Percentiles rank a stretch among this genome's conserved stretches.
Conservation (phyloP, 2,888 invertebrate species). For the Mythimna lalbum region DNA sequence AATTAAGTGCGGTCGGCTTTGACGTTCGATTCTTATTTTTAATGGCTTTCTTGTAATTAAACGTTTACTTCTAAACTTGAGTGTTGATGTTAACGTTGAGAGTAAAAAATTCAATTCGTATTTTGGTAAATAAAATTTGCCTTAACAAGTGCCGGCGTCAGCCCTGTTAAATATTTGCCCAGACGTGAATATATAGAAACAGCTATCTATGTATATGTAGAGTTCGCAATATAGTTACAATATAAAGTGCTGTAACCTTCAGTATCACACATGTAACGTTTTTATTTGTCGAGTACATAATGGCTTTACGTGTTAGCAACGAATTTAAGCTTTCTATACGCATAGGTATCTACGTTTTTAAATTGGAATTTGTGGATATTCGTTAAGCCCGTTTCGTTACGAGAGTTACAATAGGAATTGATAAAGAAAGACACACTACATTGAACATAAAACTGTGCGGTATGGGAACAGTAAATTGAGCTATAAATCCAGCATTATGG, state of each 20-base stretch:
- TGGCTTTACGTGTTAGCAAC: constrained; percentile 28
- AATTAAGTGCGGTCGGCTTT: constrained; percentile 54
- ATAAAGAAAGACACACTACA: constrained; percentile 43
- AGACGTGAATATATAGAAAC: constrained; percentile 45
- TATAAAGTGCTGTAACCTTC: constrained; percentile 49
- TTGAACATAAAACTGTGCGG: constrained; percentile 59
- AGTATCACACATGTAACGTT: constrained; percentile 42
- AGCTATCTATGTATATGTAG: constrained; percentile 33
- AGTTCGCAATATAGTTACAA: constrained; percentile 41
- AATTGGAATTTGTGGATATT: constrained; percentile 24
- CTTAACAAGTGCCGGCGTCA: constrained; percentile 25
- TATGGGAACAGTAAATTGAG: constrained; percentile 69
- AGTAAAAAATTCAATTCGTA: constrained; percentile 4
- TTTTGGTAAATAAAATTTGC: constrained; percentile 16
- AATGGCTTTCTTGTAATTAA: constrained; percentile 44
- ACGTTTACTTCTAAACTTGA: constrained; percentile 16
- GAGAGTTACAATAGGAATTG: constrained; percentile 28
- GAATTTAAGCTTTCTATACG: constrained; percentile 38
- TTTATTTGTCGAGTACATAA: constrained; percentile 55
- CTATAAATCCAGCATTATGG: constrained; percentile 64
- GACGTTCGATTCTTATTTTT: constrained; percentile 54
- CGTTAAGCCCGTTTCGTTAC: constrained; percentile 23
- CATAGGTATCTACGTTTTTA: constrained; percentile 13
- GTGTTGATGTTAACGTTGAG: not conserved
- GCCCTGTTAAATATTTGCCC: constrained; percentile 41